Conservation (phyloP, 2,797 vertebrate species). For the Chaunax sp. region DNA sequence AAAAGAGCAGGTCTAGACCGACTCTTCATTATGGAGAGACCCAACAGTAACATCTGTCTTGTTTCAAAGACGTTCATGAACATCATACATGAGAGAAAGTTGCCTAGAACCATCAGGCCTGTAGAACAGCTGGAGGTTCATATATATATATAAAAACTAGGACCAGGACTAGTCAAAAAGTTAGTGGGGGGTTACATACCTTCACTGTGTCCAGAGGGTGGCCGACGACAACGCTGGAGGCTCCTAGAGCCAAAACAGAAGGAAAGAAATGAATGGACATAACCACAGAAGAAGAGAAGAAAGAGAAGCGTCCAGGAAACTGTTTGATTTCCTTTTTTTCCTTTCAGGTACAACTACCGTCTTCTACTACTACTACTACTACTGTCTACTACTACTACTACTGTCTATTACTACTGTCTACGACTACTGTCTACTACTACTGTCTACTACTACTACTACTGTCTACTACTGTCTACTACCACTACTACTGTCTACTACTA, state of each 20-base stretch:
- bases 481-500: too few species aligned
- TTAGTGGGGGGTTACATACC: conserved; percentile 66
- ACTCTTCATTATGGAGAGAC: too few species aligned
- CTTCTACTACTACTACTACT: too few species aligned
- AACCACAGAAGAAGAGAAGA: background rate
- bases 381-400: too few species aligned
- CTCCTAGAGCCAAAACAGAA: conserved; percentile 80
- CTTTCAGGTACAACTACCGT: too few species aligned
- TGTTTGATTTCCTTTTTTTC: too few species aligned
- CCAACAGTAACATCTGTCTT: too few species aligned
- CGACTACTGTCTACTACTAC: too few species aligned
- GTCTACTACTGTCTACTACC: too few species aligned
- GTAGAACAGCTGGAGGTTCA: background rate
- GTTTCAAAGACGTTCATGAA: background rate
- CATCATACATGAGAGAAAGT: background rate
- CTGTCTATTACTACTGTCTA: too few species aligned
- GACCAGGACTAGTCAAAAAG: background rate
- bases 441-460: too few species aligned
- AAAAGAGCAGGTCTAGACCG: too few species aligned
- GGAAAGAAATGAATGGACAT: background rate
- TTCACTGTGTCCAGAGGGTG: conserved; percentile 97
- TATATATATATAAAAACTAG: background rate
- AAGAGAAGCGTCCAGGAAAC: background rate
- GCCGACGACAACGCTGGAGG: conserved; percentile 92
- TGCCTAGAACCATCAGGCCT: background rate